These are phyloP conservation scores for Channa maculata DNA, from an alignment of 2,113 vertebrate genomes.

Conservation along the genomic window DNA sequence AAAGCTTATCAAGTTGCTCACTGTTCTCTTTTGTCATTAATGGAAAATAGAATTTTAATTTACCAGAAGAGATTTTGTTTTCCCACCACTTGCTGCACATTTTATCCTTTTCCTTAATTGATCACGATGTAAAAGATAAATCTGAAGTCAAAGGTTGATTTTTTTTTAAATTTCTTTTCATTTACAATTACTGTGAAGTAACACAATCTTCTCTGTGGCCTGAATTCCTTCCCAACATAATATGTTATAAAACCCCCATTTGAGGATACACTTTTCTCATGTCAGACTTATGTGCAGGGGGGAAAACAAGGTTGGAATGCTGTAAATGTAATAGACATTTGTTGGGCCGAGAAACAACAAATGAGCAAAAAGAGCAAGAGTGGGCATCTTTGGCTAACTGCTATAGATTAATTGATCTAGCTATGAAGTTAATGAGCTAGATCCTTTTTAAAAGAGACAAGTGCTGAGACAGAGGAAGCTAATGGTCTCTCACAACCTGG, in stretches of 20 bases:
- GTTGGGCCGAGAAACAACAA: constrained; percentile 37
- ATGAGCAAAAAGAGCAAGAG: constrained; percentile 59
- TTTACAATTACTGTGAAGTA: constrained; percentile 9
- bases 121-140: no score
- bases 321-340: constrained; percentile 41
- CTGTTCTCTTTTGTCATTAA: background rate
- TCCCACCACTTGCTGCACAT: background rate
- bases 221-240: background rate
- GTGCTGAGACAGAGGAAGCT: constrained; percentile 75
- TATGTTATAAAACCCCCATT: background rate
- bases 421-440: constrained; percentile 82
- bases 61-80: no score
- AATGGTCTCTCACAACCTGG: constrained; percentile 66
- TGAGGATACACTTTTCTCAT: background rate
- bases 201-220: background rate
- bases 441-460: constrained; percentile 77
- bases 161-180: background rate
- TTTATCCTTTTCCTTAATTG: background rate
- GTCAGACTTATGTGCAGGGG: constrained; percentile 6
- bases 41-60: background rate
- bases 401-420: constrained; percentile 83
- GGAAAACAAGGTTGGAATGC: background rate
- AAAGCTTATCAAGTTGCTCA: no score
- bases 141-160: no score
- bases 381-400: constrained; percentile 78